Evolutionary conservation across 1,140 invertebrate genomes (phyloP), one percentile per base, ranked within the genome.

Genomic region (Scaptodrosophila lebanonensis): DNA sequence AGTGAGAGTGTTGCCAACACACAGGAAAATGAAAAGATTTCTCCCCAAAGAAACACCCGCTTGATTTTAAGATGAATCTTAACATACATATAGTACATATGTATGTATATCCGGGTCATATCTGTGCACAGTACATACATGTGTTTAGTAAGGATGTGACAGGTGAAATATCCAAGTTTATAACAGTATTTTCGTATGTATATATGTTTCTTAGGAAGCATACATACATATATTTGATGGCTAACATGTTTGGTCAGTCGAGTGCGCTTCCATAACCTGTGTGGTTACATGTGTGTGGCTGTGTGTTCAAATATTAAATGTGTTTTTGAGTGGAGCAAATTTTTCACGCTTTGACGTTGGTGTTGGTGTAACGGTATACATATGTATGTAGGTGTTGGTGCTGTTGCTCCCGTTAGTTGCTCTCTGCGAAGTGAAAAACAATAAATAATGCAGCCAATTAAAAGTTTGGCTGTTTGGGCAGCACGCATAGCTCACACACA

Each of bases 381-480:
- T 11, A 11, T 11, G 36, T 1, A 1, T 2, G 15, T 20, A 8
- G 13, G 40, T 27, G 29, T 7, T 8, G 45, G 15, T 4, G 42
- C 39, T 38, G 49, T 54, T 42, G 51, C 62, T 51, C 44, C 63
- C 63, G 58, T 50, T 76, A 67, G 72, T 53, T 66, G 66, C 61
- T 72, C 22, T 3, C 72, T 54, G 45, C 60, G 50, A 66, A 77
- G 72, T 77, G 73, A 73, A 77, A 77, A 79, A 77, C 73, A 77
- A 77, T 77, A 79, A 79, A 77, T 77, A 77, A 77, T 77, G 73
- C 73, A 77, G 73, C 73, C 73, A 79, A 77, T 77, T 77, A 77
- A 77, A 79, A 77, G 51, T 77, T 77, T 77, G 73, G 64, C 64
- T 72, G 73, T 77, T 77, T 79, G 67, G 36, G 49, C 48, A 58